Base-by-base conservation (phyloP, 2,888 invertebrate genomes). In the Rhaphigaster nebulosa region DNA sequence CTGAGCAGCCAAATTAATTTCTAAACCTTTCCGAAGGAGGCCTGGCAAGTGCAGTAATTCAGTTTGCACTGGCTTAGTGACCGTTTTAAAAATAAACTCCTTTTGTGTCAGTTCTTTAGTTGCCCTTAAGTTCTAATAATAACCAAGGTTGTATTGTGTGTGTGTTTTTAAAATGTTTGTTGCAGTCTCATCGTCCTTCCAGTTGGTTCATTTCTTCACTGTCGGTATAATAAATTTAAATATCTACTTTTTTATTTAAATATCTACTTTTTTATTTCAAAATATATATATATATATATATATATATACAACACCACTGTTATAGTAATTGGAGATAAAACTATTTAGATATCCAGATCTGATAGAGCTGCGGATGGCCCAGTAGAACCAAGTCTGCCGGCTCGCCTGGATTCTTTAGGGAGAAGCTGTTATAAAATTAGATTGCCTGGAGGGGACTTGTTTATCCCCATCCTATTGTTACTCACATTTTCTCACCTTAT, bases 61-160 rank as follows among this genome's bases (percentile, higher is more conserved):
- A 56, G 88, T 88, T 88, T 88, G 26, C 26, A 80, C 80, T 80
- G 45, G 80, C 80, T 80, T 80, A 80, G 41, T 80, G 80, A 80
- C 41, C 80, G 80, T 41, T 80, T 80, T 80, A 80, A 45, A 80
- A 80, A 80, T 80, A 80, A 80, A 45, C 23, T 45, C 41, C 45
- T 80, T 26, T 80, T 26, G 20, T 80, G 26, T 80, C 45, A 80
- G 41, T 80, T 80, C 80, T 10, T n/a, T 41, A 23, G 80, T 26
- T 13, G 41, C 80, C 45, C 26, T 41, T 26, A 41, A 80, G 26
- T 6, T 80, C 80, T 80, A 45, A 26, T 41, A 41, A 80, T 80
- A 70, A 80, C 80, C 26, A 80, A 80, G 26, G 8, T n/a, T n/a
- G n/a, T n/a, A n/a, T n/a, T n/a, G n/a, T n/a, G n/a, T n/a, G n/a